phyloP scores from a whole-genome alignment of 2,113 vertebrate species.

The Rhegmatorhina hoffmannsi region DNA sequence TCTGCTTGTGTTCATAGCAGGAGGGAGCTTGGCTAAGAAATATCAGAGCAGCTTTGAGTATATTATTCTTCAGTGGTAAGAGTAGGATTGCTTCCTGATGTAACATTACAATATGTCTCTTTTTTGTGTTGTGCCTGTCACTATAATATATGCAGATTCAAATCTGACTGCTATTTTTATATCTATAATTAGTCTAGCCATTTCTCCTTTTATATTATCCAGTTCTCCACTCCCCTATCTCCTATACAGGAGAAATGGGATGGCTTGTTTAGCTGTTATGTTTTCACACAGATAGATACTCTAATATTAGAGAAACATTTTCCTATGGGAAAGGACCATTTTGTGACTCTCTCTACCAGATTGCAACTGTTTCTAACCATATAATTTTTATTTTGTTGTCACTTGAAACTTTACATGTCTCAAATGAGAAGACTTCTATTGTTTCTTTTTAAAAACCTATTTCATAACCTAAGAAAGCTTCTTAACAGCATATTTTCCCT shows the following conservation, averaged over 20 bases:
- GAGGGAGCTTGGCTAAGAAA: background rate
- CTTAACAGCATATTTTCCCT: background rate
- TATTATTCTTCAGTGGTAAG: slow-evolving; percentile 11
- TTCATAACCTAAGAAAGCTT: background rate
- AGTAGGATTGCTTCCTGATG: background rate
- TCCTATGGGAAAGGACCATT: background rate
- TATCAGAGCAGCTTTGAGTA: background rate
- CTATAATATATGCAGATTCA: slow-evolving; percentile 2
- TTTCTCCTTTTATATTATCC: background rate
- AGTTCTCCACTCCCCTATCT: background rate
- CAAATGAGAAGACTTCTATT: background rate
- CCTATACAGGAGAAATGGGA: background rate
- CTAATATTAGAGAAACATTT: background rate
- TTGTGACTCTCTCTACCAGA: background rate
- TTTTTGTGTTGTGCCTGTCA: background rate
- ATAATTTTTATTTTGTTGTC: background rate
- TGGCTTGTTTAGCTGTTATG: background rate
- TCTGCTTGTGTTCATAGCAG: background rate
- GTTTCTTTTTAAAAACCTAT: background rate
- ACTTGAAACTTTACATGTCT: background rate
- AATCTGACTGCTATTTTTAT: slow-evolving; percentile 15
- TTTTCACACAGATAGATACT: background rate
- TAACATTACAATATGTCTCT: background rate
- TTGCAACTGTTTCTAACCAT: background rate
- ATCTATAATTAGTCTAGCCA: background rate